Conservation (phyloP, 2,888 invertebrate genomes). For the Petrophora chlorosata region DNA sequence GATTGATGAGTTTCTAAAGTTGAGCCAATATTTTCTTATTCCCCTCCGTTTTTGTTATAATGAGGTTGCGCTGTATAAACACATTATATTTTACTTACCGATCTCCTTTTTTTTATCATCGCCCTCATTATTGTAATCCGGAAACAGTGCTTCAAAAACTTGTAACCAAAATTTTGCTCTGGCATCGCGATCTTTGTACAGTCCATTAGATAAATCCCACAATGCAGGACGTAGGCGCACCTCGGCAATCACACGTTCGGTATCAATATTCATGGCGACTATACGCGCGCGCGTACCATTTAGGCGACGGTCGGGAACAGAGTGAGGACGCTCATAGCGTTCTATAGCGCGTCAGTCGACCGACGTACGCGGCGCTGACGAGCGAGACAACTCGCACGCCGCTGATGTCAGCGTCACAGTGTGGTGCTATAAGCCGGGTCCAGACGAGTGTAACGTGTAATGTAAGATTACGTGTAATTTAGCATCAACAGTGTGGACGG, state of each 20-base stretch:
- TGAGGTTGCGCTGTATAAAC: too few species aligned
- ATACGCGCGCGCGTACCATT: constrained; percentile 11
- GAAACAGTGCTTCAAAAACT: constrained; percentile 24
- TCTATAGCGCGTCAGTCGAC: too few species aligned
- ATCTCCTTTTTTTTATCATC: constrained; percentile 25
- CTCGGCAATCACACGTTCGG: constrained; percentile 26
- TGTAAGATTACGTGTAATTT: constrained; percentile 24
- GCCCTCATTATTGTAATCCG: constrained; percentile 21
- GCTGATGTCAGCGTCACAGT: too few species aligned
- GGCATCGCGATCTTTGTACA: constrained; percentile 17
- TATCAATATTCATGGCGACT: constrained; percentile 22
- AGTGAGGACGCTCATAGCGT: too few species aligned
- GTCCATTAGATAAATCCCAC: constrained; percentile 25
- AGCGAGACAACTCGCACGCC: too few species aligned
- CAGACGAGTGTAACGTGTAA: constrained; percentile 25
- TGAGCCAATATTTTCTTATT: too few species aligned
- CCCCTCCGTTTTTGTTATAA: too few species aligned
- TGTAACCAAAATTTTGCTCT: constrained; percentile 24
- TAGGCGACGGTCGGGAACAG: too few species aligned
- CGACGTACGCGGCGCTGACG: too few species aligned
- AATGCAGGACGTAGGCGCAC: constrained; percentile 27
- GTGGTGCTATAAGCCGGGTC: constrained; percentile 20
- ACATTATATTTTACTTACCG: constrained; percentile 24
- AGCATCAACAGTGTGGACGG: constrained; percentile 20
- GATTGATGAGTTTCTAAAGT: too few species aligned